A percentile compares a stretch with the other conserved stretches of the same genome.
phyloP scores from a whole-genome alignment of 2,113 vertebrate genomes.

The Herpetotheres cachinnans region DNA sequence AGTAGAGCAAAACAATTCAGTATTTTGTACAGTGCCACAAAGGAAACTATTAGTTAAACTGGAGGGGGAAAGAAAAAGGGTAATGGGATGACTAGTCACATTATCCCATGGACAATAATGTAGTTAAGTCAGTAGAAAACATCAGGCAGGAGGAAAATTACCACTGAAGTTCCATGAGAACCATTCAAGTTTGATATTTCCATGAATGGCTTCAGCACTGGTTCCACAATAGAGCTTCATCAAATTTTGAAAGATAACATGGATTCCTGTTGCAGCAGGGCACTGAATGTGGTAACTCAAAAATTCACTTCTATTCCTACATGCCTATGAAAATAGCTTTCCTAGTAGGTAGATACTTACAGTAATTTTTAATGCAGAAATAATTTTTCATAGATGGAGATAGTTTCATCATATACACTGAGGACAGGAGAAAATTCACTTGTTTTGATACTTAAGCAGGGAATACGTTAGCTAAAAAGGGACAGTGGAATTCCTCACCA shows the following conservation, averaged over 20 bases:
- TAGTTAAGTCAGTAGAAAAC: neutral
- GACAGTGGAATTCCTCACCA: neutral
- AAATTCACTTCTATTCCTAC: neutral
- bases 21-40: neutral
- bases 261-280: neutral
- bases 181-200: neutral
- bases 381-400: neutral
- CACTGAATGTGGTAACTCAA: neutral
- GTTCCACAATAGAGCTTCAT: neutral
- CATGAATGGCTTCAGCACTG: neutral
- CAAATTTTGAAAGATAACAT: neutral
- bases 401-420: neutral
- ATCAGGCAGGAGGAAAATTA: neutral
- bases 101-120: neutral
- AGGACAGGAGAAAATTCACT: neutral
- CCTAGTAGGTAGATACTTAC: neutral
- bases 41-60: neutral
- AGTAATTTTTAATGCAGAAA: neutral
- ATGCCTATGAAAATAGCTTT: neutral
- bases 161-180: neutral
- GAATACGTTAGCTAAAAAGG: neutral
- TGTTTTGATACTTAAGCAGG: neutral
- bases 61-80: neutral
- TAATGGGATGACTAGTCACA: neutral
- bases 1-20: neutral